Evolutionary conservation across 2,888 invertebrate genomes (phyloP).

Genomic region (Apotomis capreana): DNA sequence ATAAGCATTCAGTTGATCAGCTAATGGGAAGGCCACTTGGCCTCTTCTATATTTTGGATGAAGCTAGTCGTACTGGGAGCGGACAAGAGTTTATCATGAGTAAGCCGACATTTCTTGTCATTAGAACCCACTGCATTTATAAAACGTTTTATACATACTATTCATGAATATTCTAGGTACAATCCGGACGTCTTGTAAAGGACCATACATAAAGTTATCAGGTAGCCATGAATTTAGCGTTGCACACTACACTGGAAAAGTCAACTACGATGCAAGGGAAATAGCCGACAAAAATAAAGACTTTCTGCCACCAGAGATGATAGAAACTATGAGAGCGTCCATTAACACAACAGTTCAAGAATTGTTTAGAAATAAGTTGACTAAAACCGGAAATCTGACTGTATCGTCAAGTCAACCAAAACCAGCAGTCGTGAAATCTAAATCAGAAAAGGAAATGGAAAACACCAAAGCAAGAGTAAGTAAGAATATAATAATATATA

Average conservation of each 20-base stretch:
- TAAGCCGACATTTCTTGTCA: constrained; percentile 60
- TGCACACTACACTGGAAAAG: constrained; percentile 95
- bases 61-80: constrained; percentile 90
- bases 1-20: constrained; percentile 93
- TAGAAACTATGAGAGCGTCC: constrained; percentile 92
- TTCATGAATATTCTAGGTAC: constrained; percentile 73
- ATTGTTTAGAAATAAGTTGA: constrained; percentile 92
- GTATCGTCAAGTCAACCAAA: constrained; percentile 74
- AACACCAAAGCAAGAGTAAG: constrained; percentile 81
- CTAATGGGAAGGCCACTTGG: constrained; percentile 93
- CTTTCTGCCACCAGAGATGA: constrained; percentile 94
- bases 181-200: constrained; percentile 79
- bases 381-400: constrained; percentile 93
- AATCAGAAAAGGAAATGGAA: constrained; percentile 76
- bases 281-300: constrained; percentile 96
- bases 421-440: constrained; percentile 61
- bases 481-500: constrained; percentile 17
- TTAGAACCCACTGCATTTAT: neutral
- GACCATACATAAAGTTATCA: constrained; percentile 81
- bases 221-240: constrained; percentile 90
- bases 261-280: constrained; percentile 91
- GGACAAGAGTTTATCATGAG: constrained; percentile 89
- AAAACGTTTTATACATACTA: neutral
- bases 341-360: constrained; percentile 87
- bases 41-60: constrained; percentile 92